Percentiles rank a stretch among this genome's conserved stretches.
Evolutionary conservation across 1,140 invertebrate genomes (phyloP).

Genomic region (Melitaea cinxia): DNA sequence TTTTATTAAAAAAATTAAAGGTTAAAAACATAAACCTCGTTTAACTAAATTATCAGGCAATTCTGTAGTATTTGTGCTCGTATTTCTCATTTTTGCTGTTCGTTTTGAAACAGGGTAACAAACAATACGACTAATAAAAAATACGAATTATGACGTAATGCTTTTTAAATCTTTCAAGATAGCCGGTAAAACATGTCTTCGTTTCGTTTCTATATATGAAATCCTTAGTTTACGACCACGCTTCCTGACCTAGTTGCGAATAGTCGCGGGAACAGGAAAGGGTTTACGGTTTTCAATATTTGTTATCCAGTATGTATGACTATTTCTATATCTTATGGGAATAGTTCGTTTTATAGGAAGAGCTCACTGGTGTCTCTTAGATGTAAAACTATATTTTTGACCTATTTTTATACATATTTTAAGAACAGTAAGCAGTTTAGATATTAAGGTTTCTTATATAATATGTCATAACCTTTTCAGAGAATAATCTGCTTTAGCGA

Average conservation of each 20-base stretch:
- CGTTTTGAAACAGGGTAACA: too few species aligned
- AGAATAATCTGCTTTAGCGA: conserved; percentile 66
- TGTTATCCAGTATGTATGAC: conserved; percentile 51
- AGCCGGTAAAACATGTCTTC: conserved; percentile 13
- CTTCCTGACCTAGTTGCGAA: conserved; percentile 61
- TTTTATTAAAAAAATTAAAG: too few species aligned
- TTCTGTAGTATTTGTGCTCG: too few species aligned
- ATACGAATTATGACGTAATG: background rate
- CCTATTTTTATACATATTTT: conserved; percentile 49
- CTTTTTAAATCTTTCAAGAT: background rate
- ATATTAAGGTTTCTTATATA: conserved; percentile 51
- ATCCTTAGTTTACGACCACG: conserved; percentile 55
- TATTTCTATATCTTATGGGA: conserved; percentile 40
- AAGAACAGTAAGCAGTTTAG: conserved; percentile 45
- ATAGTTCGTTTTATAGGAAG: conserved; percentile 45
- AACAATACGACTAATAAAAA: too few species aligned
- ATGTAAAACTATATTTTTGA: conserved; percentile 34
- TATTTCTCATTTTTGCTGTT: too few species aligned
- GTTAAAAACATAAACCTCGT: too few species aligned
- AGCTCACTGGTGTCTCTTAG: conserved; percentile 32
- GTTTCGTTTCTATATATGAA: conserved; percentile 42
- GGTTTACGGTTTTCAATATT: conserved; percentile 77
- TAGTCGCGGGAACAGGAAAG: conserved; percentile 58
- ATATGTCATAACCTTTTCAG: conserved; percentile 56
- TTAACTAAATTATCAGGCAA: too few species aligned